Evolutionary conservation across 2,797 vertebrate species (phyloP).

Genomic region (Anas flavirostris): DNA sequence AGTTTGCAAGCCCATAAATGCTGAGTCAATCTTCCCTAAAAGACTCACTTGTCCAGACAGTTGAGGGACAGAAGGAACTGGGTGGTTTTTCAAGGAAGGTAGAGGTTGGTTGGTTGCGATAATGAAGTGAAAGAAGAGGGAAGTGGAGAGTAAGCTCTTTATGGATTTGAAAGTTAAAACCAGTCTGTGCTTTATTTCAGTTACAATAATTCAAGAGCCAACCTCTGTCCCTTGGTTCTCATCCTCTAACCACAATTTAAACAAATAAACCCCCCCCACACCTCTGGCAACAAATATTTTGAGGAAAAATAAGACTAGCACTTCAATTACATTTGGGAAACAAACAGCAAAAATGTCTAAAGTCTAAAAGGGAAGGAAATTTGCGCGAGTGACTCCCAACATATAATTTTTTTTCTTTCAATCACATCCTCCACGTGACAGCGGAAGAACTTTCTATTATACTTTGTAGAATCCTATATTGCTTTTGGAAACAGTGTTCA

Average conservation of each 20-base stretch:
- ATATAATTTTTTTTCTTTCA: background rate
- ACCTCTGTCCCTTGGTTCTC: background rate
- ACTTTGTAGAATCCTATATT: background rate
- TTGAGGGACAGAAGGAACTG: background rate
- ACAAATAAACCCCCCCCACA: background rate
- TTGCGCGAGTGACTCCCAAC: background rate
- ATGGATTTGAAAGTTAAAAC: background rate
- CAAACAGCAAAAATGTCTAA: background rate
- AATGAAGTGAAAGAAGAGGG: background rate
- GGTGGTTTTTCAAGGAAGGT: background rate
- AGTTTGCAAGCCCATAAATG: background rate
- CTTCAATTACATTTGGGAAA: background rate
- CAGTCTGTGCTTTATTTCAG: background rate
- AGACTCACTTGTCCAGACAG: background rate
- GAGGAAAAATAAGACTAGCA: background rate
- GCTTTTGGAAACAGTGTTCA: slow-evolving; percentile 8
- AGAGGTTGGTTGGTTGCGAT: background rate
- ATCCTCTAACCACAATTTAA: background rate
- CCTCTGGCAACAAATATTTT: slow-evolving; percentile 4
- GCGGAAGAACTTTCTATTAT: background rate
- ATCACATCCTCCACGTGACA: background rate
- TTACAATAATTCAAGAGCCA: background rate
- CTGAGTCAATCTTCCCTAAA: background rate
- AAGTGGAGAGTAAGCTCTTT: background rate
- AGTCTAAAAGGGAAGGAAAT: background rate